Conservation (phyloP, 2,113 vertebrate genomes). For the Pholis gunnellus region DNA sequence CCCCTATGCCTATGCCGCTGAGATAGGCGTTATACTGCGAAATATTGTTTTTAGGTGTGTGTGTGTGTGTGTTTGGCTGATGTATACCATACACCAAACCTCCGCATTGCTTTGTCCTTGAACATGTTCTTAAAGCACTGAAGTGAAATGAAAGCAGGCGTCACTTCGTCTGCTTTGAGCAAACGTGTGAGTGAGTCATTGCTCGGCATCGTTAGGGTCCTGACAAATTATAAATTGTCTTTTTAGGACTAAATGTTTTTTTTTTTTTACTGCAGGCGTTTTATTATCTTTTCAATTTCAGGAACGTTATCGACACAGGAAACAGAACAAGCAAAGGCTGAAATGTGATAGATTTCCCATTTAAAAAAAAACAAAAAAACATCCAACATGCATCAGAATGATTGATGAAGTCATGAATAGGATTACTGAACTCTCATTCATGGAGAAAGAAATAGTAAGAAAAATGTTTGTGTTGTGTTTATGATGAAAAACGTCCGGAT, state of each 20-base stretch:
- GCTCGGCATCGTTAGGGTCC: slow-evolving; percentile 9
- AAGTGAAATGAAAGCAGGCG: slow-evolving; percentile 36
- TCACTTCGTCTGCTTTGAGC: slow-evolving; percentile 51
- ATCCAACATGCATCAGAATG: slow-evolving; percentile 18
- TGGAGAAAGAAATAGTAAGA: neutral
- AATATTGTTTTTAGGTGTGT: slow-evolving; percentile 39
- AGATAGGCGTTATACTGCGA: slow-evolving; percentile 49
- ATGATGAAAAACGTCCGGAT: neutral
- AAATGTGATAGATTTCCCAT: slow-evolving; percentile 31
- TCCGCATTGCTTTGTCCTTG: slow-evolving; percentile 51
- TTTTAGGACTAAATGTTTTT: slow-evolving; percentile 13
- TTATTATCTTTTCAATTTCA: slow-evolving; percentile 37
- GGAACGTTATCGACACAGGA: slow-evolving; percentile 12
- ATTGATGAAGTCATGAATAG: slow-evolving; percentile 35
- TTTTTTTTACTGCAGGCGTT: slow-evolving; percentile 1
- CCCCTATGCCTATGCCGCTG: slow-evolving; percentile 55
- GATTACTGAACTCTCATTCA: slow-evolving; percentile 13
- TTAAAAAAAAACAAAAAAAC: neutral
- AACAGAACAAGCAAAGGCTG: neutral
- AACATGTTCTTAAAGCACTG: slow-evolving; percentile 28
- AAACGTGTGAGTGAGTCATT: slow-evolving; percentile 44
- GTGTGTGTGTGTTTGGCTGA: neutral
- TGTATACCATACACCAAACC: slow-evolving; percentile 53
- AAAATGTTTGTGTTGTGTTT: slow-evolving; percentile 2
- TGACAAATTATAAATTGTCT: slow-evolving; percentile 29